Evolutionary conservation across 2,113 vertebrate genomes (phyloP).

Genomic region (Coptodon rendalli): DNA sequence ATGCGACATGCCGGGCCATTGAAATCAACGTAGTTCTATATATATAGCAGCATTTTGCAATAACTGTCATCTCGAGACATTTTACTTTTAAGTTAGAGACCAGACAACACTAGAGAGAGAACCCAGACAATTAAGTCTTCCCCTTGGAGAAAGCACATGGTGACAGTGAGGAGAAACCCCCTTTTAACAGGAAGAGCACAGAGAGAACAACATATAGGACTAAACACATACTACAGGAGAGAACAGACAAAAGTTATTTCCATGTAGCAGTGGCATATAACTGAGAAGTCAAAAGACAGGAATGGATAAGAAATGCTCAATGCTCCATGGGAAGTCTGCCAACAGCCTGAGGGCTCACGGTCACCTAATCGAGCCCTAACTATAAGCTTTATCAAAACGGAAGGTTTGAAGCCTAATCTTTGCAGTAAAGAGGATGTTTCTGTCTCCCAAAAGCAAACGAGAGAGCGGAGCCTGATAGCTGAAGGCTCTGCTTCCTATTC

Average conservation of each 20-base stretch:
- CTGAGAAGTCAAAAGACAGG: neutral
- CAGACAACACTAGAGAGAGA: neutral
- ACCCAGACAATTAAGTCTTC: neutral
- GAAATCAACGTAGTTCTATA: neutral
- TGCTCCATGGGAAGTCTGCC: neutral
- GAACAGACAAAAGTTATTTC: neutral
- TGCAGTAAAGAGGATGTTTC: neutral
- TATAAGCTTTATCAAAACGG: neutral
- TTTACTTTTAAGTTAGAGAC: neutral
- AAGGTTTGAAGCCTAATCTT: neutral
- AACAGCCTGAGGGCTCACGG: neutral
- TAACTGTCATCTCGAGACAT: neutral
- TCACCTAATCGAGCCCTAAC: neutral
- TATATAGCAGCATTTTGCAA: neutral
- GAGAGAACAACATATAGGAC: neutral
- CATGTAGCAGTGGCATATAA: neutral
- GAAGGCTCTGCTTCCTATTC: neutral
- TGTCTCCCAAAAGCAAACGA: neutral
- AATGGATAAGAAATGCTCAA: neutral
- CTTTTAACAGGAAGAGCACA: neutral
- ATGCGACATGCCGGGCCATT: neutral
- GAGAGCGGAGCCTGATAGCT: neutral
- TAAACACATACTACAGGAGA: neutral
- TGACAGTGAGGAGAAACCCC: neutral
- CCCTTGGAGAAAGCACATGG: neutral